Percentiles rank a stretch among this genome's conserved stretches.
Conservation (phyloP, 2,888 invertebrate genomes). For the Scaptodrosophila latifasciaeformis region DNA sequence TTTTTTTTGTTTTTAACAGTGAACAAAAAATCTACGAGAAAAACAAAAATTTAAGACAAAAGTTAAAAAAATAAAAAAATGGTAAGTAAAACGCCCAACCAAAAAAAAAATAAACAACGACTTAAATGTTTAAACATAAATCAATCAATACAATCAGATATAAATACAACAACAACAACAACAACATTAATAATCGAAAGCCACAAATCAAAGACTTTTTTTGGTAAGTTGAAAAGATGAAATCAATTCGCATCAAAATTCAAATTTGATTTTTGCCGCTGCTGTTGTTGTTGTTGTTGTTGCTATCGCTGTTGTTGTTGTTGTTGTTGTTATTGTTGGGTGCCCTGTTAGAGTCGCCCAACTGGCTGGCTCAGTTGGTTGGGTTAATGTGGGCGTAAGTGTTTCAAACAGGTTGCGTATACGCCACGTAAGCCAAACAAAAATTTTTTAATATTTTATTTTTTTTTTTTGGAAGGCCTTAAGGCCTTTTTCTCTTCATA, state of each 20-base stretch:
- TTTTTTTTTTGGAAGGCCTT: slow-evolving; percentile 5
- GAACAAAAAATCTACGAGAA: no score
- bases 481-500: background rate
- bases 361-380: slow-evolving; percentile 16
- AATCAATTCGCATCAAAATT: background rate
- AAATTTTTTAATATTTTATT: background rate
- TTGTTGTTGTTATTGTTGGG: background rate
- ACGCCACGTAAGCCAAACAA: slow-evolving; percentile 29
- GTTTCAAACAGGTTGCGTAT: slow-evolving; percentile 47
- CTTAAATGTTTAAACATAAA: no score
- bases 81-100: slow-evolving; percentile 23
- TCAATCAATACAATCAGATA: no score
- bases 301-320: background rate
- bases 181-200: background rate
- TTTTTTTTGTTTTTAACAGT: slow-evolving; percentile 8
- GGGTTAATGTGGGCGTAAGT: slow-evolving; percentile 36
- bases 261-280: no score
- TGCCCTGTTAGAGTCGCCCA: slow-evolving; percentile 13
- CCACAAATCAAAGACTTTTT: background rate
- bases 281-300: no score
- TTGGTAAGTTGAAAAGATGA: no score
- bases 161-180: background rate
- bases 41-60: slow-evolving; percentile 1
- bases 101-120: background rate
- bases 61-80: slow-evolving; percentile 12